A percentile compares a stretch with the other conserved stretches of the same genome.
Evolutionary conservation across 2,797 vertebrate species (phyloP).

Genomic region (Sebastes steindachneri): DNA sequence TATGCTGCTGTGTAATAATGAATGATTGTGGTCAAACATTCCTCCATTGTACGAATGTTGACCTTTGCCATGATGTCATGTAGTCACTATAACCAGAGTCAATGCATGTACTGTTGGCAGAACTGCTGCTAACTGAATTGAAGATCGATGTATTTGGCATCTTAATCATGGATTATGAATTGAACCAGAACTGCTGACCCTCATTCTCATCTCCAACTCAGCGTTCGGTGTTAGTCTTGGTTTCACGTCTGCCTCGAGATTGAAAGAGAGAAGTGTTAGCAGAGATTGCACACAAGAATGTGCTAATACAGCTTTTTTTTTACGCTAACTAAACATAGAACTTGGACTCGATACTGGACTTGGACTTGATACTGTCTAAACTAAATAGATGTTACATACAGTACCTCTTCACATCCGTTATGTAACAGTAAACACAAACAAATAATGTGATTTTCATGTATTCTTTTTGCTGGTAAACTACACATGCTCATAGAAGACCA

Average conservation of each 20-base stretch:
- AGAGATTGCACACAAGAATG: not conserved
- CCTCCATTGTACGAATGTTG: not conserved
- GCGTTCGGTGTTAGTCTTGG: not conserved
- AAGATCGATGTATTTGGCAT: not conserved
- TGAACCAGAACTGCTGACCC: not conserved
- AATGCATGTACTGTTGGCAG: not conserved
- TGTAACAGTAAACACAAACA: not conserved
- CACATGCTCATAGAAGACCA: not conserved
- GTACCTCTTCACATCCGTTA: not conserved
- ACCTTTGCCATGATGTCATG: not conserved
- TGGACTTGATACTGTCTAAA: not conserved
- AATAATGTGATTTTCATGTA: not conserved
- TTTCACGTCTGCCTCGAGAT: not conserved
- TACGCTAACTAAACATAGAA: not conserved
- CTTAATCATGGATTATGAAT: slow-evolving; percentile 5
- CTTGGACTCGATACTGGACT: not conserved
- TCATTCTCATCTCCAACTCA: not conserved
- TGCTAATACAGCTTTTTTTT: not conserved
- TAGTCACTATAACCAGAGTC: not conserved
- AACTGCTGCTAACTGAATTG: not conserved
- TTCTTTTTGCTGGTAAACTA: not conserved
- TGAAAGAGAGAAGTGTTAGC: not conserved
- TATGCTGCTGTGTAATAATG: not conserved
- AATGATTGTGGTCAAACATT: not conserved
- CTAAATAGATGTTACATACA: not conserved